Evolutionary conservation across 2,888 invertebrate genomes (phyloP), one percentile per base, ranked within the genome.

Genomic region (Lamellibrachia columna): DNA sequence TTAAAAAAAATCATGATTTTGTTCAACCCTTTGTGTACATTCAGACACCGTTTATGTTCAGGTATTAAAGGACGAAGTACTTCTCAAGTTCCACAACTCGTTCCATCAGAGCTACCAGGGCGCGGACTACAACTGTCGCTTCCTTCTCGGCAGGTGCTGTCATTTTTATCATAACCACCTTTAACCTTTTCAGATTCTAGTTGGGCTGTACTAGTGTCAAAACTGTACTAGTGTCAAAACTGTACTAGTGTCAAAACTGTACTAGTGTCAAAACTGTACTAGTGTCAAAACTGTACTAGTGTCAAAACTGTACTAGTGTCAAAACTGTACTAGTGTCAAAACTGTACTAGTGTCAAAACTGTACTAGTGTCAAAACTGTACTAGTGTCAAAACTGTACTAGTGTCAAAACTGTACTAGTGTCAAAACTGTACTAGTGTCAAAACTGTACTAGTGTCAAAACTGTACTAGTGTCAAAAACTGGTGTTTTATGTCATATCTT

Each of bases 91-190:
- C 94, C 97, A 98, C 95, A 96, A 97, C 53, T 96, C 97, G 60
- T 99, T 99, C 96, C 98, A 99, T 94, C 97, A 97, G 40, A 96
- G 96, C 1, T 98, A 98, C 96, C 97, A 97, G 91, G 98, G 98
- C 0, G 98, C 98, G 96, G 98, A 98, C 95, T 98, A 98, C 95
- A 97, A 98, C 92, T 97, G 99, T 28, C 97, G 97, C 94, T 98
- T 99, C 95, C 97, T 97, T 94, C 97, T 97, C 93, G 98, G 97
- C 40, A 97, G 96, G 96, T 96, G 93, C n/a, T 53, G 40, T 28
- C 90, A 90, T 52, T 40, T 92, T 4, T 15, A 11, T 11, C 22
- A 22, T n/a, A 75, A 75, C 75, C 75, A 75, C 75, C 75, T 75
- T 6, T 15, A 6, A 22, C n/a, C n/a, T 6, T 6, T 22, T 75